Conservation (phyloP, 2,113 vertebrate species). For the Thermophis baileyi region DNA sequence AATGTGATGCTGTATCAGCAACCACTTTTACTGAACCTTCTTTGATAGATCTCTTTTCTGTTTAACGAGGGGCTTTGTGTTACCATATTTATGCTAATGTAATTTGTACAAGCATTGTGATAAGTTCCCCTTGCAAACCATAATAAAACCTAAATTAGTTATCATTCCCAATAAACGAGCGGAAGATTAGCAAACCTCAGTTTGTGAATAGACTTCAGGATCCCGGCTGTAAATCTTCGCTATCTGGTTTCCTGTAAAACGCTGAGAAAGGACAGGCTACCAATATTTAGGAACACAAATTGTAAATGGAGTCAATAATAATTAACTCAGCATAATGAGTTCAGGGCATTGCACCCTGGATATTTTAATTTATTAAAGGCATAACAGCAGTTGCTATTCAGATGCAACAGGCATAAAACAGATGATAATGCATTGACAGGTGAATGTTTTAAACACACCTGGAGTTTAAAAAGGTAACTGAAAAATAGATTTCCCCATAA, state of each 20-base stretch:
- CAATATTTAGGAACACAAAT: conserved; percentile 62
- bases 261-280: conserved; percentile 70
- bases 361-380: conserved; percentile 45
- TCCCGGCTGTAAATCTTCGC: conserved; percentile 81
- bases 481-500: conserved; percentile 43
- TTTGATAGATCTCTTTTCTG: background rate
- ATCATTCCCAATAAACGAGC: conserved; percentile 18
- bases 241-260: conserved; percentile 97
- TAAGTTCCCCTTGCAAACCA: background rate
- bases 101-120: background rate
- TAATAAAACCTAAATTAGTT: conserved; percentile 25
- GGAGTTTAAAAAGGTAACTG: conserved; percentile 31
- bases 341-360: conserved; percentile 42
- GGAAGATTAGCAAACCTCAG: conserved; percentile 78
- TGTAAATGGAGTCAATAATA: conserved; percentile 58
- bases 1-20: background rate
- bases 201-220: conserved; percentile 71
- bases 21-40: background rate
- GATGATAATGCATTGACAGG: conserved; percentile 48
- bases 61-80: background rate
- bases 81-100: background rate
- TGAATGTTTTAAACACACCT: conserved; percentile 61
- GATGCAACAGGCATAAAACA: conserved; percentile 55
- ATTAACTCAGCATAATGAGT: conserved; percentile 54
- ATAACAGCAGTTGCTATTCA: conserved; percentile 48